A percentile compares a stretch with the other conserved stretches of the same genome.
Evolutionary conservation across 1,140 invertebrate genomes (phyloP).

Genomic region (Bombus waltoni): DNA sequence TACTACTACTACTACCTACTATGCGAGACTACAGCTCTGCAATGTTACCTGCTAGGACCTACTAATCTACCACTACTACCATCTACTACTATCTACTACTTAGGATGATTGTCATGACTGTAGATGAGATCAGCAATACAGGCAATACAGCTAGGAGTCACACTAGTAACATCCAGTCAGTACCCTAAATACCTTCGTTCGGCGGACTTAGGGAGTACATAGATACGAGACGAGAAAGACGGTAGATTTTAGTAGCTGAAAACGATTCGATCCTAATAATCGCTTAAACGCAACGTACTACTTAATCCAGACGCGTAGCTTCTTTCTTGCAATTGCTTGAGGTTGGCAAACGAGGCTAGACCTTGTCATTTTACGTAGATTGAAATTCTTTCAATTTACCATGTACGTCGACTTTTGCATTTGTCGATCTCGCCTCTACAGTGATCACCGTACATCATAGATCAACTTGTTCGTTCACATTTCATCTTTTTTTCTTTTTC

Average conservation of each 20-base stretch:
- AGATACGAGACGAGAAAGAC: slow-evolving; percentile 74
- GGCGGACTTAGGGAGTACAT: slow-evolving; percentile 83
- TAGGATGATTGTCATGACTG: slow-evolving; percentile 83
- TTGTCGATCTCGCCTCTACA: slow-evolving; percentile 48
- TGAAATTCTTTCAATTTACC: background rate
- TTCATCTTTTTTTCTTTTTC: slow-evolving; percentile 9
- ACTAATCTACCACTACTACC: slow-evolving; percentile 77
- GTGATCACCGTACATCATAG: background rate
- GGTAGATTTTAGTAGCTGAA: slow-evolving; percentile 25
- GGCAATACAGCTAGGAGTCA: slow-evolving; percentile 82
- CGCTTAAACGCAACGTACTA: background rate
- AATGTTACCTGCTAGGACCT: slow-evolving; percentile 79
- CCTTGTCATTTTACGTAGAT: background rate
- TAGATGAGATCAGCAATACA: slow-evolving; percentile 82
- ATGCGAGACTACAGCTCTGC: slow-evolving; percentile 75
- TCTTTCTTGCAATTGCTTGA: slow-evolving; percentile 14
- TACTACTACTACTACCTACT: slow-evolving; percentile 65
- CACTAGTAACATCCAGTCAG: slow-evolving; percentile 81
- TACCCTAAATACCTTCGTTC: slow-evolving; percentile 79
- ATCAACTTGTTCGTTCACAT: slow-evolving; percentile 4
- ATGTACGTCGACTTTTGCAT: background rate
- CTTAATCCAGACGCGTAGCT: slow-evolving; percentile 3
- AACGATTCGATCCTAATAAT: background rate
- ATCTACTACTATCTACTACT: slow-evolving; percentile 80
- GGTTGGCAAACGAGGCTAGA: slow-evolving; percentile 24